Evolutionary conservation across 2,113 vertebrate genomes (phyloP), one percentile per base, ranked within the genome.

Genomic region (Stomatorhinus ivindoensis): DNA sequence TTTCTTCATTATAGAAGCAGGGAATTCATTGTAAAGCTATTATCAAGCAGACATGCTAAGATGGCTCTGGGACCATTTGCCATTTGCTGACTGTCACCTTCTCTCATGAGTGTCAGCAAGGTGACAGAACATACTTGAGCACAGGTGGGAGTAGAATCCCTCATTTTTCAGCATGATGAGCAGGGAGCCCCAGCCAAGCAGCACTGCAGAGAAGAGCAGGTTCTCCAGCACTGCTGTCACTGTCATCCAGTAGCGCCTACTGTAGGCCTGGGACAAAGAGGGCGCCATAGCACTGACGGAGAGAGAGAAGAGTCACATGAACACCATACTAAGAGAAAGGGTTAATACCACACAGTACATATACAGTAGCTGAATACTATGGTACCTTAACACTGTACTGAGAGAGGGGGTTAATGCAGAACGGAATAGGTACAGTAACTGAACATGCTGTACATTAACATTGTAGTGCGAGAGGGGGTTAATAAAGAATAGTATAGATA

Each of bases 151-250:
- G 89, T 98, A 98, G 94, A 98, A 98, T 89, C 97, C 97, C 92
- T 98, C 97, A 0, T 92, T 94, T 93, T 97, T 97, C 48, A 98
- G 95, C 95, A 98, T 98, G 93, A 98, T 97, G 87, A 98, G 96
- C 82, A 98, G 93, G 0, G 97, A 98, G 55, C 93, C 95, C 97
- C 97, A 98, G 89, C 97, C 97, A 90, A 98, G 93, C 80, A 98
- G 94, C 50, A 97, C 97, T 0, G 97, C 97, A 0, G 97, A 97
- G 92, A 96, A 97, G 88, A 98, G 93, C 89, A 98, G 95, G 90
- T 98, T 98, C 91, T 98, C 97, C 21, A 97, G 19, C 50, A 97
- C 94, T 0, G 97, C 96, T 0, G 96, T 96, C 90, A 95, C 61
- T 0, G 97, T 97, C 96, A 98, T 97, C 97, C 97, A 98, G 97